Conservation (phyloP, 64 coral and sea anemone species). For the Astreopora myriophthalma region DNA sequence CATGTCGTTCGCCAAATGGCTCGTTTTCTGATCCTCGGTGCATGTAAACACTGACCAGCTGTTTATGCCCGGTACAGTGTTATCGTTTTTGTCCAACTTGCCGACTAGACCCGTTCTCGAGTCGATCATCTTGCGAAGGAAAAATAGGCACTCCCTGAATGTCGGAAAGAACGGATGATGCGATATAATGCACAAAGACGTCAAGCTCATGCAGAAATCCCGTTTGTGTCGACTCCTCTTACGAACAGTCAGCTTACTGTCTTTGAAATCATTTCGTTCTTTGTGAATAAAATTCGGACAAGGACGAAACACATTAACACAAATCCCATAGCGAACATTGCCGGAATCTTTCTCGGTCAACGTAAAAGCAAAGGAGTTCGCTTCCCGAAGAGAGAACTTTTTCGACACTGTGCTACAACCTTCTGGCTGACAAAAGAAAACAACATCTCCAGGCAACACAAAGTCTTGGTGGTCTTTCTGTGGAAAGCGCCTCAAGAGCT, state of each 20-base stretch:
- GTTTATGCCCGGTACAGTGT: conserved; percentile 78
- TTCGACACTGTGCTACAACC: conserved; percentile 94
- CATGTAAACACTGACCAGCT: conserved; percentile 97
- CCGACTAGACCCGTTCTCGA: conserved; percentile 64
- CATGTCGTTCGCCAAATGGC: conserved; percentile 77
- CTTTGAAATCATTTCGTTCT: conserved; percentile 57
- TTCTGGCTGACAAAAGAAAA: conserved; percentile 99
- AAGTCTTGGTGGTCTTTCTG: conserved; percentile 96
- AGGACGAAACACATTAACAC: conserved; percentile 96
- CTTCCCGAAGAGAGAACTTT: conserved; percentile 92
- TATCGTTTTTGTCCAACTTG: conserved; percentile 87
- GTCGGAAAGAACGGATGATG: conserved; percentile 99
- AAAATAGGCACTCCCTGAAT: conserved; percentile 97
- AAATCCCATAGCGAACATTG: conserved; percentile 94
- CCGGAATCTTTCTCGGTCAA: conserved; percentile 95
- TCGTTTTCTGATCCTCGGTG: conserved; percentile 89
- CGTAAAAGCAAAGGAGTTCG: conserved; percentile 96
- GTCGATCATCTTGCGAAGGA: conserved; percentile 95
- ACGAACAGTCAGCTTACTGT: conserved; percentile 29
- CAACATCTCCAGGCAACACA: conserved; percentile 89
- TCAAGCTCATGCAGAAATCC: conserved; percentile 93
- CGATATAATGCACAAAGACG: conserved; percentile 92
- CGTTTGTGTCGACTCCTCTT: conserved; percentile 78
- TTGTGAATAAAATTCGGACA: conserved; percentile 79
- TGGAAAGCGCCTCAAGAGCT: conserved; percentile 86